These are phyloP conservation scores for Silvanus unidentatus DNA, from an alignment of 2,888 invertebrate genomes.

Conservation along the genomic window DNA sequence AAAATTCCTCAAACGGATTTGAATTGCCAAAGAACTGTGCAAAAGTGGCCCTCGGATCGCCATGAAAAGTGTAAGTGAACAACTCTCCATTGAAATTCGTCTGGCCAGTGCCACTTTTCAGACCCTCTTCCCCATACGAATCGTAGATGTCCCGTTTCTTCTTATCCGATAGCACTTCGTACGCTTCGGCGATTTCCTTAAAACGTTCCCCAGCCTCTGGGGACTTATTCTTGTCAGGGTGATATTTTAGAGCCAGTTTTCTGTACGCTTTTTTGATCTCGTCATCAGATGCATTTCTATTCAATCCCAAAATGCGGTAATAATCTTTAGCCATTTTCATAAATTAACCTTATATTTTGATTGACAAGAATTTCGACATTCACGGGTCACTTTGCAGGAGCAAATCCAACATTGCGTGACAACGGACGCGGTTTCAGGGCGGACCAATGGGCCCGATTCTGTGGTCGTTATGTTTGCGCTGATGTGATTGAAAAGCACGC, in stretches of 20 bases:
- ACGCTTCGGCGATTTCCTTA: slow-evolving; percentile 94
- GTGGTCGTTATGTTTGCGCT: slow-evolving; percentile 64
- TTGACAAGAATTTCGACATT: too few species aligned
- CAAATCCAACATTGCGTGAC: slow-evolving; percentile 63
- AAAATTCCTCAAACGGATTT: slow-evolving; percentile 85
- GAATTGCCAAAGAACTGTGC: slow-evolving; percentile 93
- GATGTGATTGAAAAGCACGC: slow-evolving; percentile 66
- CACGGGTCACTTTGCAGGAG: slow-evolving; percentile 48
- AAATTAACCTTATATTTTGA: not conserved
- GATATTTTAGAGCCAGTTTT: slow-evolving; percentile 90
- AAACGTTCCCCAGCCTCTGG: slow-evolving; percentile 90
- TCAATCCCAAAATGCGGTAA: slow-evolving; percentile 84
- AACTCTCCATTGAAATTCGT: slow-evolving; percentile 52
- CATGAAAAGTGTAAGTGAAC: slow-evolving; percentile 81
- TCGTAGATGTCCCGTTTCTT: slow-evolving; percentile 93
- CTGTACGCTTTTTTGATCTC: slow-evolving; percentile 95
- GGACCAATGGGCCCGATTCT: slow-evolving; percentile 70
- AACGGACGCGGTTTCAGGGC: slow-evolving; percentile 63
- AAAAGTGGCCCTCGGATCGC: slow-evolving; percentile 92
- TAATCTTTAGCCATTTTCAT: slow-evolving; percentile 88
- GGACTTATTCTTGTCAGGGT: slow-evolving; percentile 96
- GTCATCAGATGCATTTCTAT: slow-evolving; percentile 79
- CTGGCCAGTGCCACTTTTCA: slow-evolving; percentile 58
- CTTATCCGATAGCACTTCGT: slow-evolving; percentile 90
- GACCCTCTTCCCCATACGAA: slow-evolving; percentile 82